A percentile compares a stretch with the other conserved stretches of the same genome.
Conservation (phyloP, 1,140 invertebrate genomes). For the Drosophila insularis region DNA sequence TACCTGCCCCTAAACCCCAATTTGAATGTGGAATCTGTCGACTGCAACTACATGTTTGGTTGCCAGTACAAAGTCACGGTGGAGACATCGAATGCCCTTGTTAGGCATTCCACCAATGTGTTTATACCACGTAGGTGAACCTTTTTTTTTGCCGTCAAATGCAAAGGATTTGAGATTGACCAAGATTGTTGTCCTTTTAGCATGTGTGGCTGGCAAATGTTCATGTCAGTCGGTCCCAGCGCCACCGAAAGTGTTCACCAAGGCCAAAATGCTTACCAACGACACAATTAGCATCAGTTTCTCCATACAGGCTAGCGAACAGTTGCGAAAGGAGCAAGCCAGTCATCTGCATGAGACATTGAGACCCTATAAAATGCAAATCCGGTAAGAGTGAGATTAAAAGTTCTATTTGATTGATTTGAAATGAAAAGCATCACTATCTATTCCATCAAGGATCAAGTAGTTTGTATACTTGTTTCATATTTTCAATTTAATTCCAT, state of each 20-base stretch:
- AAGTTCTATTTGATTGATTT: too few species aligned
- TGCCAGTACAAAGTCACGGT: conserved; percentile 71
- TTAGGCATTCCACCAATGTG: conserved; percentile 45
- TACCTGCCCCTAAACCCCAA: conserved; percentile 64
- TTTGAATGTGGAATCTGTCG: conserved; percentile 57
- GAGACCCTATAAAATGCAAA: conserved; percentile 54
- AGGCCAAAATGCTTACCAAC: conserved; percentile 58
- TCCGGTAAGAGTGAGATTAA: conserved; percentile 47
- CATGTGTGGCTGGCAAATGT: conserved; percentile 63
- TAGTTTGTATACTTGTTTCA: too few species aligned
- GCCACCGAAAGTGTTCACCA: conserved; percentile 54
- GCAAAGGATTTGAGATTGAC: neutral
- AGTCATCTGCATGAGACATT: conserved; percentile 44
- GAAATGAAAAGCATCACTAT: too few species aligned
- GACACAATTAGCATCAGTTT: conserved; percentile 65
- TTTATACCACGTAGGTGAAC: conserved; percentile 58
- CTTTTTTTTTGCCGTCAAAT: neutral
- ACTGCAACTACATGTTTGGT: conserved; percentile 76
- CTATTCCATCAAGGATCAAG: too few species aligned
- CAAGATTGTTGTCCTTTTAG: conserved; percentile 22
- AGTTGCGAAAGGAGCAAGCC: conserved; percentile 47
- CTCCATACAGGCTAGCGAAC: conserved; percentile 51
- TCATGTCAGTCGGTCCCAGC: conserved; percentile 51
- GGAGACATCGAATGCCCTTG: conserved; percentile 65
- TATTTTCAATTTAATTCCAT: neutral